Conservation (phyloP, 2,797 vertebrate species). For the Tokudaia tokunoshimensis region DNA sequence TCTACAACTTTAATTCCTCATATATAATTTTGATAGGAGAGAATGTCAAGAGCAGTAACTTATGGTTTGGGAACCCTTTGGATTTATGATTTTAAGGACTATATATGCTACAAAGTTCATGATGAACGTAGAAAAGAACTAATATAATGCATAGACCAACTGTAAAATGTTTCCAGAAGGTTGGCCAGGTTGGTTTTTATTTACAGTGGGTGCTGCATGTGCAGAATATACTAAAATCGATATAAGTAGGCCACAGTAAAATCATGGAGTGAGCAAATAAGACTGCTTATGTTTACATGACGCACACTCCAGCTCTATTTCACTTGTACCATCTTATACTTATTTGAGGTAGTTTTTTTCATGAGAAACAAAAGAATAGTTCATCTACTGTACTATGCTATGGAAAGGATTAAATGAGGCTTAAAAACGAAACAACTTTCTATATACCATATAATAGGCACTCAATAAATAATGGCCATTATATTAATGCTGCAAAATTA, state of each 20-base stretch:
- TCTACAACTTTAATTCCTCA: neutral
- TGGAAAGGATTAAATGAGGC: slow-evolving; percentile 41
- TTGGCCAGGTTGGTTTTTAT: slow-evolving; percentile 66
- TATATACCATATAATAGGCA: slow-evolving; percentile 7
- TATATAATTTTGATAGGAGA: neutral
- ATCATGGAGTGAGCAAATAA: neutral
- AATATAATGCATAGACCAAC: slow-evolving; percentile 60
- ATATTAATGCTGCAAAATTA: slow-evolving; percentile 54
- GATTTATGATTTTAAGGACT: neutral
- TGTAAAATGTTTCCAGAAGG: slow-evolving; percentile 68
- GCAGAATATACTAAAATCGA: neutral
- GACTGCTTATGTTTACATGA: neutral
- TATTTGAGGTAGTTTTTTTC: slow-evolving; percentile 37
- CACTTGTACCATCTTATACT: neutral
- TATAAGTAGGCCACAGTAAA: neutral
- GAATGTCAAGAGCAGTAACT: neutral
- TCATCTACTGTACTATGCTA: neutral
- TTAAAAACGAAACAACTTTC: neutral
- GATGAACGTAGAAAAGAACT: slow-evolving; percentile 47
- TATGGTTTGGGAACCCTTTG: slow-evolving; percentile 16
- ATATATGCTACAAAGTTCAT: slow-evolving; percentile 50
- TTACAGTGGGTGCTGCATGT: slow-evolving; percentile 59
- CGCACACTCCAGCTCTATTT: neutral
- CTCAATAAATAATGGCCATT: slow-evolving; percentile 23
- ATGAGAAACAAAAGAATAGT: neutral